These are phyloP conservation scores for Limenitis camilla DNA, from an alignment of 2,888 invertebrate genomes.

Conservation along the genomic window DNA sequence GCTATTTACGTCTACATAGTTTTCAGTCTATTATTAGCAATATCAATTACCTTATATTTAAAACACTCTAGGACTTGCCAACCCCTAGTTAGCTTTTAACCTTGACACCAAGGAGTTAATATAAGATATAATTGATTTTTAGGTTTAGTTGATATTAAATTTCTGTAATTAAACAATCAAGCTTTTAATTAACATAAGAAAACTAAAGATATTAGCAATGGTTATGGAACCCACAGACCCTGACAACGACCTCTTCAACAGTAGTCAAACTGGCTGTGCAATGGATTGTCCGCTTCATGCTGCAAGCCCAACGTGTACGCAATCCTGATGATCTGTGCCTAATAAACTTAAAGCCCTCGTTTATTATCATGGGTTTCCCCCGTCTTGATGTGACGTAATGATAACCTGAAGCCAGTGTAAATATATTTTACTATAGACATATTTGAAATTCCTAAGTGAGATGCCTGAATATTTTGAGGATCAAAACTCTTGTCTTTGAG, in stretches of 20 bases:
- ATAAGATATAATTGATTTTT: too few species aligned
- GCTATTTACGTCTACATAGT: too few species aligned
- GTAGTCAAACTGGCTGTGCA: slow-evolving; percentile 52
- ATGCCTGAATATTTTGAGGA: too few species aligned
- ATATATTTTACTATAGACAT: background rate
- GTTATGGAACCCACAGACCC: slow-evolving; percentile 47
- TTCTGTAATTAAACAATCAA: too few species aligned
- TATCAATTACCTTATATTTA: too few species aligned
- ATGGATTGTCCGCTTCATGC: slow-evolving; percentile 45
- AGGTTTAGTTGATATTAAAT: too few species aligned
- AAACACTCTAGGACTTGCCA: too few species aligned
- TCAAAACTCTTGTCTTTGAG: too few species aligned
- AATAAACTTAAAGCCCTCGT: slow-evolving; percentile 50
- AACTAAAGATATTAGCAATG: slow-evolving; percentile 37
- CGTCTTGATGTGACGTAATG: slow-evolving; percentile 45
- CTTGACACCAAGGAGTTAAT: too few species aligned
- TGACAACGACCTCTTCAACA: slow-evolving; percentile 37
- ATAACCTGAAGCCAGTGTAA: slow-evolving; percentile 31
- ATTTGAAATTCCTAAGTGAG: too few species aligned
- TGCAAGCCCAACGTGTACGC: slow-evolving; percentile 54
- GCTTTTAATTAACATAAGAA: background rate
- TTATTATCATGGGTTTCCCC: slow-evolving; percentile 55
- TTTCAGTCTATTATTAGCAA: too few species aligned
- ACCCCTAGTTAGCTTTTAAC: too few species aligned
- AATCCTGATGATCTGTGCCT: slow-evolving; percentile 40